These are phyloP conservation scores for Pygoscelis antarcticus DNA, from an alignment of 2,113 vertebrate species.

Conservation along the genomic window DNA sequence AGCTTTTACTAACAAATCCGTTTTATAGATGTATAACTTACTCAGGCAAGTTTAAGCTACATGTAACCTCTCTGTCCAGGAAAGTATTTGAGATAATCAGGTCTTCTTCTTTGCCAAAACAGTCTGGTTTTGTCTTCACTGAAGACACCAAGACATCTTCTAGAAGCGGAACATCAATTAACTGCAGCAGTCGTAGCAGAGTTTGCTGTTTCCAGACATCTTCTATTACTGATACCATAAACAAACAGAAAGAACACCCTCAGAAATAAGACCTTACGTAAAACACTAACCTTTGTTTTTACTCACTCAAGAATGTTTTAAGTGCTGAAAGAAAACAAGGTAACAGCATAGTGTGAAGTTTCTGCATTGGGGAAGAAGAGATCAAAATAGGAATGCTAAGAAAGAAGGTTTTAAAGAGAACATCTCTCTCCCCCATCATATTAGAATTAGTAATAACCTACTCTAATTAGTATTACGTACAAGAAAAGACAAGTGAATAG, in stretches of 20 bases:
- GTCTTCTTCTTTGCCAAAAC: slow-evolving; percentile 73
- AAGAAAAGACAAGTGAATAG: not conserved
- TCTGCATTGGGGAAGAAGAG: not conserved
- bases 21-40: slow-evolving; percentile 63
- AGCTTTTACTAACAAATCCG: not conserved
- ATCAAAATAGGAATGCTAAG: not conserved
- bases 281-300: not conserved
- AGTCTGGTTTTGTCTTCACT: slow-evolving; percentile 53
- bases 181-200: slow-evolving; percentile 82
- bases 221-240: slow-evolving; percentile 72
- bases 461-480: not conserved
- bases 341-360: not conserved
- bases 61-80: slow-evolving; percentile 80
- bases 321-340: not conserved
- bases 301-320: not conserved
- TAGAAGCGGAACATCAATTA: slow-evolving; percentile 82
- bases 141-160: slow-evolving; percentile 82
- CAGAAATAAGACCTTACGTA: not conserved
- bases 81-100: slow-evolving; percentile 86
- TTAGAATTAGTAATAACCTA: not conserved
- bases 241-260: not conserved
- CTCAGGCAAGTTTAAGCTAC: slow-evolving; percentile 76
- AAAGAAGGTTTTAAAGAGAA: not conserved
- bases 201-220: slow-evolving; percentile 87
- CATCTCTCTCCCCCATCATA: not conserved